phyloP scores from a whole-genome alignment of 2,797 vertebrate species.

The Acanthurus tractus region DNA sequence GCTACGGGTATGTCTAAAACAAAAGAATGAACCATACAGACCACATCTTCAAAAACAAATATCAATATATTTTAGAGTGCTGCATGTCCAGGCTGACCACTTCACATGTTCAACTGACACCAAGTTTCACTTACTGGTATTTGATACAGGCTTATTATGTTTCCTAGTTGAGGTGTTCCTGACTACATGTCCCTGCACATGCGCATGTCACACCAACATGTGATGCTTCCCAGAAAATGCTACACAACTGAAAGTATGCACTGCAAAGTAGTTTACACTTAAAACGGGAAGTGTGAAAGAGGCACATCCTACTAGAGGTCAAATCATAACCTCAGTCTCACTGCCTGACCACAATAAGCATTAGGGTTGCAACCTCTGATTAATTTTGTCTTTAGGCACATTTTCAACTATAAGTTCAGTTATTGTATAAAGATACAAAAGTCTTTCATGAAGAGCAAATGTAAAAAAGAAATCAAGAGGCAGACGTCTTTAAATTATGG shows the following conservation, averaged over 20 bases:
- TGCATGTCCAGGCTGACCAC: neutral
- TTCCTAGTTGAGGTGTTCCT: neutral
- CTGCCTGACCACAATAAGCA: constrained; percentile 1
- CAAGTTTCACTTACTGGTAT: neutral
- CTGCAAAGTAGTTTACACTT: neutral
- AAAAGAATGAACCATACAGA: neutral
- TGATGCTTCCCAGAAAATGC: neutral
- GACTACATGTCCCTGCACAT: neutral
- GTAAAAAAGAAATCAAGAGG: neutral
- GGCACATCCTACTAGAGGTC: neutral
- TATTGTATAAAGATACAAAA: neutral
- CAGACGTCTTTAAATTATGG: neutral
- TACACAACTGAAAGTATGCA: too few species aligned
- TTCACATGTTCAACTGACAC: neutral
- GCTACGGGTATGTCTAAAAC: neutral
- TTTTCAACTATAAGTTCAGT: neutral
- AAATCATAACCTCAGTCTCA: neutral
- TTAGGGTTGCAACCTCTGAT: neutral
- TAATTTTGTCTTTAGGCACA: neutral
- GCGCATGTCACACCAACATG: neutral
- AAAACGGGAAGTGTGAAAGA: neutral
- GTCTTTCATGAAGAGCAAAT: neutral
- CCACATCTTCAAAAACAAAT: neutral
- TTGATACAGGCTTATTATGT: neutral
- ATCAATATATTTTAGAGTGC: neutral